A percentile compares a stretch with the other conserved stretches of the same genome.
Evolutionary conservation across 2,113 vertebrate species (phyloP).

Genomic region (Catharus fuscescens): DNA sequence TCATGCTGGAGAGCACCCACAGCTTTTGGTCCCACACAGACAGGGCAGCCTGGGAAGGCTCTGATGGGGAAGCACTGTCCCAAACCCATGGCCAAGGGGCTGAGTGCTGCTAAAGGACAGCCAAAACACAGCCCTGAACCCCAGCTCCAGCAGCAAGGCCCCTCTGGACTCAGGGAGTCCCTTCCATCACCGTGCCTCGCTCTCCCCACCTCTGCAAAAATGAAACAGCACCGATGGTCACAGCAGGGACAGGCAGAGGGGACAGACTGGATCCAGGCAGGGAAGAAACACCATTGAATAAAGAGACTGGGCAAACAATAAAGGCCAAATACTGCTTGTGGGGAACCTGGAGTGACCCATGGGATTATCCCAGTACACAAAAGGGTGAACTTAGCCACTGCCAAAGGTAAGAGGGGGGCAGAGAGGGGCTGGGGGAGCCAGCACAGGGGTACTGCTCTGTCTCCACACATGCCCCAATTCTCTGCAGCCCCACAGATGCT

Average conservation of each 20-base stretch:
- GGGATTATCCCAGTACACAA: neutral
- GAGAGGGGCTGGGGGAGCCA: neutral
- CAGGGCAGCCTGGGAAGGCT: too few species aligned
- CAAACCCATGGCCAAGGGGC: neutral
- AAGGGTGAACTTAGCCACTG: neutral
- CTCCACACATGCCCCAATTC: accelerated
- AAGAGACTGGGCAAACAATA: neutral
- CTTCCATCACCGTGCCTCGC: accelerated
- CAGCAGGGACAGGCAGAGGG: neutral
- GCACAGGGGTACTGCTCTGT: accelerated
- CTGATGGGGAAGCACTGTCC: neutral
- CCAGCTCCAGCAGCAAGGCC: neutral
- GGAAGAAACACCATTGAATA: neutral
- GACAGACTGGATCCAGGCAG: neutral
- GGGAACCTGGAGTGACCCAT: neutral
- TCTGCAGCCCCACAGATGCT: neutral
- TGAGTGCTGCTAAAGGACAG: accelerated
- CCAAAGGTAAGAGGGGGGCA: neutral
- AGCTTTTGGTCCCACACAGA: too few species aligned
- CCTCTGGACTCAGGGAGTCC: neutral
- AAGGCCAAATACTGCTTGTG: neutral
- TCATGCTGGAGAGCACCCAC: neutral
- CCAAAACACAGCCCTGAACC: neutral
- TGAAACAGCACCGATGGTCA: neutral
- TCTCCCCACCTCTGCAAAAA: neutral